Conservation (phyloP, 2,888 invertebrate species). For the Drosophila emarginata region DNA sequence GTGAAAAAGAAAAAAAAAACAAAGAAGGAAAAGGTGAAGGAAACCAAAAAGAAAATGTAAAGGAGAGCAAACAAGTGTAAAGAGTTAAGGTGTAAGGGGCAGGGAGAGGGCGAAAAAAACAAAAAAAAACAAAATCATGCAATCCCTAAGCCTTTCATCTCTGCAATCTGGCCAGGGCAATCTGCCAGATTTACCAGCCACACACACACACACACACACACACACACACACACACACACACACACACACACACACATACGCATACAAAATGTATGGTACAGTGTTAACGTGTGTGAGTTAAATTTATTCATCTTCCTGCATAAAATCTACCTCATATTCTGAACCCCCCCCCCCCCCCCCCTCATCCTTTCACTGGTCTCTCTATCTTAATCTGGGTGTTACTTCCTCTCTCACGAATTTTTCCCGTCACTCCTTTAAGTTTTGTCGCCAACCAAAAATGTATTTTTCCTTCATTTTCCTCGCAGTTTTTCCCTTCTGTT, state of each 20-base stretch:
- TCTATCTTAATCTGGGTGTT: slow-evolving; percentile 12
- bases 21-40: background rate
- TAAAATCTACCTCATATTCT: slow-evolving; percentile 12
- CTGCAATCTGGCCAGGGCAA: slow-evolving; percentile 56
- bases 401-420: slow-evolving; percentile 1
- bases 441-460: slow-evolving; percentile 44
- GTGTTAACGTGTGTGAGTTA: slow-evolving; percentile 27
- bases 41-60: background rate
- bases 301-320: slow-evolving; percentile 69
- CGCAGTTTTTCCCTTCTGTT: slow-evolving; percentile 14
- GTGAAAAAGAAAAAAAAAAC: background rate
- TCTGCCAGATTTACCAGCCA: slow-evolving; percentile 57
- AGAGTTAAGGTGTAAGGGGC: background rate
- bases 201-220: slow-evolving; percentile 22
- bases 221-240: slow-evolving; percentile 22
- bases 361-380: background rate
- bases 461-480: slow-evolving; percentile 43
- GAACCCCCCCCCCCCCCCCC: background rate
- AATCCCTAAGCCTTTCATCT: slow-evolving; percentile 17
- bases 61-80: background rate
- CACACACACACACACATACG: slow-evolving; percentile 22
- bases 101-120: slow-evolving; percentile 1
- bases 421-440: slow-evolving; percentile 50
- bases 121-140: slow-evolving; percentile 17
- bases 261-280: background rate